Evolutionary conservation across 92 coral and sea anemone species (phyloP).

Genomic region (Phymanthus crucifer): DNA sequence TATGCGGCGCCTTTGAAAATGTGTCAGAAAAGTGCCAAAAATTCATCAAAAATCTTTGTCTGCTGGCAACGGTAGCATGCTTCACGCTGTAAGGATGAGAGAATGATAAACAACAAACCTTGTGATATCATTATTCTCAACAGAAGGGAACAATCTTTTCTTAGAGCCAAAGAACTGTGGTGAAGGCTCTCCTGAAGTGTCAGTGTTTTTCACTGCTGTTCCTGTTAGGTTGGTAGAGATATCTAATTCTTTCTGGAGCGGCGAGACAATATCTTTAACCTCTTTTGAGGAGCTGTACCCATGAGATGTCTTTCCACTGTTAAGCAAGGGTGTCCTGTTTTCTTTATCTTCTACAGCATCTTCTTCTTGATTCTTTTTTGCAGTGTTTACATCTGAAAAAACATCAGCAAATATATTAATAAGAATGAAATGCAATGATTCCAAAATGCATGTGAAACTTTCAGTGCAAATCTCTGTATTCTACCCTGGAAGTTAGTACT

Average conservation of each 20-base stretch:
- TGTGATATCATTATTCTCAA: not conserved
- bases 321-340: not conserved
- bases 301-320: not conserved
- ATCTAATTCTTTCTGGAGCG: constrained; percentile 1
- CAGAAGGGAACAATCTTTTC: constrained; percentile 35
- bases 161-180: constrained; percentile 52
- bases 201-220: constrained; percentile 62
- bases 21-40: no score
- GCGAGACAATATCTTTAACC: not conserved
- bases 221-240: constrained; percentile 67
- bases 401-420: not conserved
- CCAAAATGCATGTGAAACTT: no score
- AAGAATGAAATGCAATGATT: no score
- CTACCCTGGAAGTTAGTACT: no score
- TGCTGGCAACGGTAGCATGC: no score
- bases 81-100: no score
- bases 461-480: no score
- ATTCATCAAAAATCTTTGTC: no score
- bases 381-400: not conserved
- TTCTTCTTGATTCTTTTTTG: not conserved
- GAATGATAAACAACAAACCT: not conserved
- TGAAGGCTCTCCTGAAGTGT: constrained; percentile 55
- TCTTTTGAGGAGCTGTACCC: not conserved
- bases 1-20: not conserved
- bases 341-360: not conserved